Conservation (phyloP, 2,113 vertebrate genomes). For the Ptilorrhoa leucosticta region DNA sequence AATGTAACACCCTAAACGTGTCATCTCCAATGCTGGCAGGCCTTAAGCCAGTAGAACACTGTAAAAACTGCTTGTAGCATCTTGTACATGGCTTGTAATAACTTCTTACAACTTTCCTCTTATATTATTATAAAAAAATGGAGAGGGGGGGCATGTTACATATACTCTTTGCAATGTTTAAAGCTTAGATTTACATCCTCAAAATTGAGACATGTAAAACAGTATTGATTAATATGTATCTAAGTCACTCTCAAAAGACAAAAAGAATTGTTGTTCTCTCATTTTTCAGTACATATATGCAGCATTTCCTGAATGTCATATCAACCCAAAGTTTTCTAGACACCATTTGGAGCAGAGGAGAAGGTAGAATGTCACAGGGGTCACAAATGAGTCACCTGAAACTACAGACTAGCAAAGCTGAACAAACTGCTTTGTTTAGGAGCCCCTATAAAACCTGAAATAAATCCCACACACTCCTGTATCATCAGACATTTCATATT, state of each 20-base stretch:
- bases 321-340: not conserved
- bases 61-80: not conserved
- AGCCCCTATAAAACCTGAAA: not conserved
- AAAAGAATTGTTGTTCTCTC: not conserved
- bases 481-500: not conserved
- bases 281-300: not conserved
- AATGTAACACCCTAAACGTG: not conserved
- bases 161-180: not conserved
- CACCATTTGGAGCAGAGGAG: not conserved
- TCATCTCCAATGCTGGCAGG: not conserved
- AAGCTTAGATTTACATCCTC: not conserved
- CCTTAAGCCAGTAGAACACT: not conserved
- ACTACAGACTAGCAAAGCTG: not conserved
- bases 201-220: not conserved
- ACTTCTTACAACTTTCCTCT: not conserved
- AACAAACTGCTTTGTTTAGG: not conserved
- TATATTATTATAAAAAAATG: not conserved
- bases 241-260: not conserved
- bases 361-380: not conserved
- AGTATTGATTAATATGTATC: not conserved
- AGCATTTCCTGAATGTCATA: not conserved
- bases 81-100: not conserved
- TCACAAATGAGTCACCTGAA: not conserved
- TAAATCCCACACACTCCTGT: not conserved
- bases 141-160: rapidly evolving